Evolutionary conservation across 1,140 invertebrate genomes (phyloP).

Genomic region (Hyposmocoma kahamanoa): DNA sequence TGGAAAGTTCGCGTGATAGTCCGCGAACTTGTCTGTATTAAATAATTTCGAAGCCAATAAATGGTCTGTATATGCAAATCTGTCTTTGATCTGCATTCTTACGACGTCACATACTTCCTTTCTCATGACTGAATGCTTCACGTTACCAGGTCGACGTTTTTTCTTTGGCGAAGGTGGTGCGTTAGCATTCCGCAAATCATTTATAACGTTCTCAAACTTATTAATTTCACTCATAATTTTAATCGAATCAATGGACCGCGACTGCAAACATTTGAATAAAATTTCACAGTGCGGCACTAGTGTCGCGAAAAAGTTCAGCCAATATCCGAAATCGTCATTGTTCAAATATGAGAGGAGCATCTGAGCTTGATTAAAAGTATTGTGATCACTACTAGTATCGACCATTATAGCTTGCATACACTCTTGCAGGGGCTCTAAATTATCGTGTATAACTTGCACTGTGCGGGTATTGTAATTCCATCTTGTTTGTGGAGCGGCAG

Average conservation of each 20-base stretch:
- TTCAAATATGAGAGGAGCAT: slow-evolving; percentile 10
- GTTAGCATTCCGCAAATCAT: slow-evolving; percentile 5
- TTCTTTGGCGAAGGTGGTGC: slow-evolving; percentile 4
- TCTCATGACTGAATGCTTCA: slow-evolving; percentile 5
- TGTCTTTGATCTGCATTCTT: slow-evolving; percentile 8
- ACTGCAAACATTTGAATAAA: slow-evolving; percentile 13
- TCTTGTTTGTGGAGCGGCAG: slow-evolving; percentile 15
- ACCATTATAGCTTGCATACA: slow-evolving; percentile 13
- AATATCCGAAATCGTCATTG: slow-evolving; percentile 11
- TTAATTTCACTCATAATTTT: slow-evolving; percentile 6
- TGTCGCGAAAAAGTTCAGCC: slow-evolving; percentile 12
- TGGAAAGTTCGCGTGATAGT: slow-evolving; percentile 9
- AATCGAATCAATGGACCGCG: slow-evolving; percentile 8
- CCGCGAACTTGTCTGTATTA: slow-evolving; percentile 6
- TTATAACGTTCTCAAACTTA: slow-evolving; percentile 10
- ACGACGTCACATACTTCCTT: slow-evolving; percentile 12
- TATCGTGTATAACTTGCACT: slow-evolving; percentile 9
- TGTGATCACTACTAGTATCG: slow-evolving; percentile 6
- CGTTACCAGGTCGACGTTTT: slow-evolving; percentile 8
- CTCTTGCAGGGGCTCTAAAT: slow-evolving; percentile 12
- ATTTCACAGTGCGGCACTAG: slow-evolving; percentile 15
- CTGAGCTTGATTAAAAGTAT: slow-evolving; percentile 12
- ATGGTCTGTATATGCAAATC: slow-evolving; percentile 6
- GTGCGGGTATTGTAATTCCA: slow-evolving; percentile 14
- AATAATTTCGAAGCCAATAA: slow-evolving; percentile 9